phyloP scores from a whole-genome alignment of 1,140 invertebrate species.

The Bombus fervidus region DNA sequence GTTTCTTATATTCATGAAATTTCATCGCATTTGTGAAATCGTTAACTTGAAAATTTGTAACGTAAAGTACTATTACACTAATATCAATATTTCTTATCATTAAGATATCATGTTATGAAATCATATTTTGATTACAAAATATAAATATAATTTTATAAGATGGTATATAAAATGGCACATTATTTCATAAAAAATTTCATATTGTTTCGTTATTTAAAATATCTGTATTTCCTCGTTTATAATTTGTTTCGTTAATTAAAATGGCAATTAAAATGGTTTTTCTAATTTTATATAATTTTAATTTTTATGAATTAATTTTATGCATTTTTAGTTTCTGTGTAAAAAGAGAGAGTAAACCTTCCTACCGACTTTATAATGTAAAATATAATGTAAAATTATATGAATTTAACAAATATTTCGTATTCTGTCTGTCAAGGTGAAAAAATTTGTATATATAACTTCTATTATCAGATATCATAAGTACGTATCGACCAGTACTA shows the following conservation, averaged over 20 bases:
- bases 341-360: background rate
- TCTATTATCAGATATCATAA: constrained; percentile 52
- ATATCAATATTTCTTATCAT: background rate
- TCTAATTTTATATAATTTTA: background rate
- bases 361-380: background rate
- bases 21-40: background rate
- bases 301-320: background rate
- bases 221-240: background rate
- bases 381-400: too few relatives aligned
- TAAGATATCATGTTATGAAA: background rate
- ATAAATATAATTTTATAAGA: background rate
- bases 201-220: background rate
- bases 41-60: background rate
- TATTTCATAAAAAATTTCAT: background rate
- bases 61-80: too few relatives aligned
- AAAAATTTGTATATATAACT: background rate
- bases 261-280: too few relatives aligned
- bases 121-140: background rate
- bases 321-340: background rate
- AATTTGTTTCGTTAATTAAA: background rate
- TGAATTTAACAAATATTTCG: background rate
- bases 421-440: background rate
- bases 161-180: background rate
- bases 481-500: constrained; percentile 25
- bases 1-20: background rate